These are phyloP conservation scores for Drosophila baimaii DNA, from an alignment of 1,140 invertebrate genomes.

Conservation along the genomic window DNA sequence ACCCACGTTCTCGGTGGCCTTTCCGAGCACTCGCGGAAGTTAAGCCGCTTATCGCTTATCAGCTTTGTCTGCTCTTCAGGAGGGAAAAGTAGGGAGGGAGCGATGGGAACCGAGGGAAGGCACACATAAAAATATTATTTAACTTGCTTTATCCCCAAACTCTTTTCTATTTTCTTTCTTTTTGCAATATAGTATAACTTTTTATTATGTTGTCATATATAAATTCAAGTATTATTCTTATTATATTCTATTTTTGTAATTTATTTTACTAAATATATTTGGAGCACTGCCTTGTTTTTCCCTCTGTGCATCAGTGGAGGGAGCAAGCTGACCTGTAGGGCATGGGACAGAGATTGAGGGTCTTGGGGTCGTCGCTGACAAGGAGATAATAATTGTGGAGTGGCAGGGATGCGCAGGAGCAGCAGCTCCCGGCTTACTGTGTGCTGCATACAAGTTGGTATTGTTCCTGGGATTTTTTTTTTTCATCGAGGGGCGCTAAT, in stretches of 20 bases:
- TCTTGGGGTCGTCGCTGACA: conserved; percentile 34
- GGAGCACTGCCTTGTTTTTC: not conserved
- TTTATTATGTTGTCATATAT: no score
- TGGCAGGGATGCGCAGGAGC: conserved; percentile 7
- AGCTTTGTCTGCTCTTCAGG: conserved; percentile 55
- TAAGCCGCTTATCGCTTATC: conserved; percentile 80
- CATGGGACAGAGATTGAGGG: conserved; percentile 16
- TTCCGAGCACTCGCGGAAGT: conserved; percentile 26
- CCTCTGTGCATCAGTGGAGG: not conserved
- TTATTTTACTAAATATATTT: not conserved
- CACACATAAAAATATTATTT: conserved; percentile 3
- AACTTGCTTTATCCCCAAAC: not conserved
- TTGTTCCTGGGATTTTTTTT: not conserved
- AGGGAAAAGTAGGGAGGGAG: conserved; percentile 4
- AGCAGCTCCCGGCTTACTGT: conserved; percentile 7
- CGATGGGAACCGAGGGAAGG: not conserved
- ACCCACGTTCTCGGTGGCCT: conserved; percentile 17
- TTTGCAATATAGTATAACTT: no score
- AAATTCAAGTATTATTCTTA: not conserved
- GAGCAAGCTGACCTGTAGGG: conserved; percentile 28
- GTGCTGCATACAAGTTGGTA: conserved; percentile 25
- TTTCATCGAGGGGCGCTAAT: conserved; percentile 21
- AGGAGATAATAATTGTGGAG: conserved; percentile 42
- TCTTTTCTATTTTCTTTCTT: not conserved
- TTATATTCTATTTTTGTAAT: not conserved